Percentiles rank a stretch among this genome's conserved stretches.
phyloP scores from a whole-genome alignment of 2,797 vertebrate species.

The Poeciliopsis paucimaculata region DNA sequence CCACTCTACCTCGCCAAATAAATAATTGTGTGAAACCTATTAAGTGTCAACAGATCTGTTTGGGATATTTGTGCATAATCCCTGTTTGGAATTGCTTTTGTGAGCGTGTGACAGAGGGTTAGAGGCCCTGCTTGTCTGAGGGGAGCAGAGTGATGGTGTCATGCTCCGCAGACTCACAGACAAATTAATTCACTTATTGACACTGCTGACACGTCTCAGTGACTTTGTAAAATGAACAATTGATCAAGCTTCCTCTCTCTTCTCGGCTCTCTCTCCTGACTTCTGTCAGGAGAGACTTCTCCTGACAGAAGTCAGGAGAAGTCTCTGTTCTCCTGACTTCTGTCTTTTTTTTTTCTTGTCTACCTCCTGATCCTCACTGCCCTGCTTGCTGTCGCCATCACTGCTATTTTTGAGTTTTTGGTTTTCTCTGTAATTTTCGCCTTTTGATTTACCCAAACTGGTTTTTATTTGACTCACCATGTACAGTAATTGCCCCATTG shows the following conservation, averaged over 20 bases:
- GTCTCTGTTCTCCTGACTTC: constrained; percentile 34
- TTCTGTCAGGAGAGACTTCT: too few relatives aligned
- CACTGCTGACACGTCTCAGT: constrained; percentile 87
- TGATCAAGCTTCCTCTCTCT: constrained; percentile 84
- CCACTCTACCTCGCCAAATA: background rate
- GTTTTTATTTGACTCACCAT: constrained; percentile 31
- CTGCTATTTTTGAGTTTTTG: constrained; percentile 1
- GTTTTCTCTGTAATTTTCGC: background rate
- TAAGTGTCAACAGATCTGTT: constrained; percentile 29
- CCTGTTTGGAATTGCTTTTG: constrained; percentile 35
- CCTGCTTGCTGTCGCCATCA: constrained; percentile 15
- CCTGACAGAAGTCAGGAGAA: too few relatives aligned
- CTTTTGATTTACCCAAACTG: constrained; percentile 6
- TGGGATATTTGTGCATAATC: constrained; percentile 29
- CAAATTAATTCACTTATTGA: constrained; percentile 90
- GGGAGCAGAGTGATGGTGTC: constrained; percentile 76
- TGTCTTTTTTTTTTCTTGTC: constrained; percentile 24
- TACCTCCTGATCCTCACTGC: constrained; percentile 3
- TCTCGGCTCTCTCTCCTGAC: constrained; percentile 16
- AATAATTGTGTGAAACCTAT: constrained; percentile 29
- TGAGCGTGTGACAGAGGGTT: constrained; percentile 50
- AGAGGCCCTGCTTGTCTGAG: constrained; percentile 61
- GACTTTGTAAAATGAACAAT: constrained; percentile 95
- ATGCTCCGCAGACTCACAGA: constrained; percentile 81
- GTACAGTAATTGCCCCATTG: too few relatives aligned